Conservation (phyloP, 1,140 invertebrate genomes). For the Zaprionus davidi region DNA sequence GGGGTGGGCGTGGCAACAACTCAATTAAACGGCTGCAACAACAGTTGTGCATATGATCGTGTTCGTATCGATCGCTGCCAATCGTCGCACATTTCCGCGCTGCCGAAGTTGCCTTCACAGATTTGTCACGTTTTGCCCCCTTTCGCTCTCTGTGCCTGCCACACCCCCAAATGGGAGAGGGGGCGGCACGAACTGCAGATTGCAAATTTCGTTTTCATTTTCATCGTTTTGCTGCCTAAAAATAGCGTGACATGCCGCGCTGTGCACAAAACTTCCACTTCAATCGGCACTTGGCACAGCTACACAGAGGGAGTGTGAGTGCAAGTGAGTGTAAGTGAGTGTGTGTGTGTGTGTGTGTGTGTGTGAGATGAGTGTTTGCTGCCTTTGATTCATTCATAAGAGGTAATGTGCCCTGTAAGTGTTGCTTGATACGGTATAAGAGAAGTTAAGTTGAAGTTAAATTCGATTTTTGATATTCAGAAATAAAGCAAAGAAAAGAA, state of each 20-base stretch:
- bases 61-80: slow-evolving; percentile 60
- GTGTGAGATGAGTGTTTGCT: slow-evolving; percentile 21
- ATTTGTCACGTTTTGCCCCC: slow-evolving; percentile 46
- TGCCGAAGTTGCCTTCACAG: slow-evolving; percentile 3
- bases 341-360: slow-evolving; percentile 20
- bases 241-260: slow-evolving; percentile 58
- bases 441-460: neutral
- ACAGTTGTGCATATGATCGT: slow-evolving; percentile 54
- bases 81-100: slow-evolving; percentile 47
- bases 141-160: slow-evolving; percentile 7
- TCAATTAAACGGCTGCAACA: slow-evolving; percentile 60
- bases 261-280: slow-evolving; percentile 72
- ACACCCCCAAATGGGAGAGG: neutral
- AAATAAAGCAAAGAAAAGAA: neutral
- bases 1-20: slow-evolving; percentile 48
- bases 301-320: slow-evolving; percentile 29
- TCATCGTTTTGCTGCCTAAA: slow-evolving; percentile 57
- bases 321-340: slow-evolving; percentile 14
- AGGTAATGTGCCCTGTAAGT: slow-evolving; percentile 17
- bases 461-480: neutral
- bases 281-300: slow-evolving; percentile 34
- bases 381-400: slow-evolving; percentile 72
- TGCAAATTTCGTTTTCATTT: slow-evolving; percentile 50
- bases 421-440: neutral
- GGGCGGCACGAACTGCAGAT: slow-evolving; percentile 47